Percentiles rank a stretch among this genome's conserved stretches.
Conservation (phyloP, 2,888 invertebrate genomes). For the Dicyrtomina minuta region DNA sequence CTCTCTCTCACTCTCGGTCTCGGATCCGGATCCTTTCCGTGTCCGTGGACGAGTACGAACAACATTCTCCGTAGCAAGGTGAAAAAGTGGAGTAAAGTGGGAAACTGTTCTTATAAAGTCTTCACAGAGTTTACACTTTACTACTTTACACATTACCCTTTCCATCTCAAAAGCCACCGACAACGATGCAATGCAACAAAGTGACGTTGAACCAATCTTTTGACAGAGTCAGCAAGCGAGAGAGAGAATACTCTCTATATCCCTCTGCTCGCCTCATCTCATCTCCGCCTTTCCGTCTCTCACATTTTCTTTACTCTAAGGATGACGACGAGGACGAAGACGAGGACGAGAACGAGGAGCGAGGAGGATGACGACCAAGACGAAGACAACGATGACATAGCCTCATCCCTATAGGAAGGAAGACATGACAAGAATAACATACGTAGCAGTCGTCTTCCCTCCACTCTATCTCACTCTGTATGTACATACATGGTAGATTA, state of each 20-base stretch:
- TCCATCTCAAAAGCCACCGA: constrained; percentile 16
- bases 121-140: no score
- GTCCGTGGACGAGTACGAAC: no score
- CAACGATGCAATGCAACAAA: background rate
- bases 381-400: no score
- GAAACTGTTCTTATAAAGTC: background rate
- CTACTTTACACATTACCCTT: background rate
- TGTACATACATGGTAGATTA: no score
- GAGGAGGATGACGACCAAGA: no score
- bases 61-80: background rate
- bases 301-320: background rate
- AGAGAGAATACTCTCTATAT: constrained; percentile 22
- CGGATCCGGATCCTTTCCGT: no score
- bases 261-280: background rate
- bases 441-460: no score
- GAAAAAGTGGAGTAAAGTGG: constrained; percentile 15
- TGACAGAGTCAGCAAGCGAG: constrained; percentile 10
- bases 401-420: no score
- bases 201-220: constrained; percentile 25
- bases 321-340: no score
- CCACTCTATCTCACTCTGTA: background rate
- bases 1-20: background rate
- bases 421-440: no score
- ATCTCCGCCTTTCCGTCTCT: background rate
- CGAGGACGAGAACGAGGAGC: no score